These are phyloP conservation scores for Microvelia longipes DNA, from an alignment of 1,140 invertebrate genomes.

Conservation along the genomic window DNA sequence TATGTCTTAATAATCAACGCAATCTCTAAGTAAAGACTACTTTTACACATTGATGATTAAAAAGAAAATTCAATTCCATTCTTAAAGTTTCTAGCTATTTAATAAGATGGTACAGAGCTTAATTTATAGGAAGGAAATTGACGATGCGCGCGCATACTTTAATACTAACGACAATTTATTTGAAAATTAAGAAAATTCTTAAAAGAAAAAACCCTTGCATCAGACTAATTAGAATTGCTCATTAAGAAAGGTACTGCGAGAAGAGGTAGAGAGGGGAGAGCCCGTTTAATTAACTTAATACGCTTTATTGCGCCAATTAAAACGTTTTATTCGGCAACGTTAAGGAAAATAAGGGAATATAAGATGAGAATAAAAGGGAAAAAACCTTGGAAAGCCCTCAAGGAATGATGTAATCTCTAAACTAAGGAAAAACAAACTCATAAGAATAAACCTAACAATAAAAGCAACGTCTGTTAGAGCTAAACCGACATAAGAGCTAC, in stretches of 20 bases:
- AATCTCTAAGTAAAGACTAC: no score
- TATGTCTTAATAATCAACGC: no score
- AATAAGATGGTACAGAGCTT: no score
- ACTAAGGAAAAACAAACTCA: no score
- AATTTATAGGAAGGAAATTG: neutral
- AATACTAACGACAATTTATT: neutral
- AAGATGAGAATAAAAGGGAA: no score
- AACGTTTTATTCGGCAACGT: neutral
- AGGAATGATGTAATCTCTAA: neutral
- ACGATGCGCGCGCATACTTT: neutral
- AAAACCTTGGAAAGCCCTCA: neutral
- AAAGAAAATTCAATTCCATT: no score
- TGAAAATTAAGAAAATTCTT: neutral
- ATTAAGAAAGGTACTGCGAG: constrained; percentile 1
- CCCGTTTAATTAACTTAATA: constrained; percentile 4
- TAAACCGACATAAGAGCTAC: no score
- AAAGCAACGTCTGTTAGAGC: no score
- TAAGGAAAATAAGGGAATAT: neutral
- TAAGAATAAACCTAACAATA: no score
- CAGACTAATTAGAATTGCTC: constrained; percentile 1
- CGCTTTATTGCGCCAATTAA: constrained; percentile 5
- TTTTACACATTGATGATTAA: no score
- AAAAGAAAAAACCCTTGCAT: neutral
- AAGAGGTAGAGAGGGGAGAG: no score
- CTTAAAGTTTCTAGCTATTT: no score